Percentiles rank a stretch among this genome's conserved stretches.
phyloP scores from a whole-genome alignment of 2,888 invertebrate genomes.

The Morpho deidamia region DNA sequence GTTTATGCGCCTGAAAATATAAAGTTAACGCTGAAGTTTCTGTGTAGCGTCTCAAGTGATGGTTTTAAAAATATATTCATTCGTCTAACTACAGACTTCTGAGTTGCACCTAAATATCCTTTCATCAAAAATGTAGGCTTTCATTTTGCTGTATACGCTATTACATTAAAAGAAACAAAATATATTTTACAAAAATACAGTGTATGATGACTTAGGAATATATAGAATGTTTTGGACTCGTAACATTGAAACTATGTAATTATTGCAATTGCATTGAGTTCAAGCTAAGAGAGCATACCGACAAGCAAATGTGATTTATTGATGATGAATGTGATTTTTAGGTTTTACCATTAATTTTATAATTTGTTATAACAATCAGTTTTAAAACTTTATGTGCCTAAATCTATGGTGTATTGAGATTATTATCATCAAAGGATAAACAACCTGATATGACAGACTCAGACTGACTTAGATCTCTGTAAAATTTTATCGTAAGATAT shows the following conservation, averaged over 20 bases:
- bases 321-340: too few relatives aligned
- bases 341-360: too few relatives aligned
- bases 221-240: slow-evolving; percentile 1
- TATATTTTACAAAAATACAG: slow-evolving; percentile 7
- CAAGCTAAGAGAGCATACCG: not conserved
- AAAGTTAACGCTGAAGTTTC: slow-evolving; percentile 11
- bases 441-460: too few relatives aligned
- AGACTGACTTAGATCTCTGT: too few relatives aligned
- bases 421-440: too few relatives aligned
- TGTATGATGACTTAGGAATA: slow-evolving; percentile 1
- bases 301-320: too few relatives aligned
- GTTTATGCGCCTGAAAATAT: slow-evolving; percentile 1
- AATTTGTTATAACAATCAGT: too few relatives aligned
- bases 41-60: slow-evolving; percentile 20
- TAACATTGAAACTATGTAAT: too few relatives aligned
- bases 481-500: too few relatives aligned
- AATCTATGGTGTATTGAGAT: too few relatives aligned
- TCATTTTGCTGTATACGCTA: slow-evolving; percentile 14
- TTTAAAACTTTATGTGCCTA: too few relatives aligned
- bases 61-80: slow-evolving; percentile 19
- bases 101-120: slow-evolving; percentile 22
- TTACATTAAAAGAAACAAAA: slow-evolving; percentile 16
- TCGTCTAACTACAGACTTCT: slow-evolving; percentile 14
- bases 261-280: too few relatives aligned
- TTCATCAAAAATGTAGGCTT: slow-evolving; percentile 24